Evolutionary conservation across 1,140 invertebrate genomes (phyloP).

Genomic region (Probaryconus sp.): DNA sequence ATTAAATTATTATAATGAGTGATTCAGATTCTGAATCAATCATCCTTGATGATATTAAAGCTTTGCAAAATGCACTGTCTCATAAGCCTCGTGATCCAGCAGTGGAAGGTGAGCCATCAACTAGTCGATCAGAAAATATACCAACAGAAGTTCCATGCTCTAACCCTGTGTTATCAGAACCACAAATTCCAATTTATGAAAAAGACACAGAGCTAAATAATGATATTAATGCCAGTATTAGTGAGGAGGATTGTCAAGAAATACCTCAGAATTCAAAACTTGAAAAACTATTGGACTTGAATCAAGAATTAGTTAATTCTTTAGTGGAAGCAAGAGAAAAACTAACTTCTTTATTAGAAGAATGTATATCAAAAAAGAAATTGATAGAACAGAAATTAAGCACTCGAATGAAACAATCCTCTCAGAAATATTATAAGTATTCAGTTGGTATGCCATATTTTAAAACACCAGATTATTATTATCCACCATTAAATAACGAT

Average conservation of each 20-base stretch:
- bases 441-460: constrained; percentile 76
- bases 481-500: constrained; percentile 71
- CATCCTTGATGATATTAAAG: constrained; percentile 68
- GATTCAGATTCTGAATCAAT: constrained; percentile 66
- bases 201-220: background rate
- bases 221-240: background rate
- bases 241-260: background rate
- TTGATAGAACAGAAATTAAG: constrained; percentile 39
- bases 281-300: constrained; percentile 55
- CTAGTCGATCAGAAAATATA: constrained; percentile 15
- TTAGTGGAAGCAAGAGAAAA: constrained; percentile 54
- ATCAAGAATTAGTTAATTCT: constrained; percentile 57
- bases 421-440: constrained; percentile 41
- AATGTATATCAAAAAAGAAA: constrained; percentile 61
- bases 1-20: constrained; percentile 56
- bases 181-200: no score
- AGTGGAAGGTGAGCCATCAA: constrained; percentile 12
- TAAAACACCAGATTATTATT: constrained; percentile 71
- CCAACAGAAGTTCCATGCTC: background rate
- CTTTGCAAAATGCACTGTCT: constrained; percentile 63
- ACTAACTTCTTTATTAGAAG: constrained; percentile 52
- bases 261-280: background rate
- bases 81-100: background rate
- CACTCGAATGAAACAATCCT: constrained; percentile 5
- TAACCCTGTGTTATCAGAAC: background rate